phyloP scores from a whole-genome alignment of 2,888 invertebrate species.

The Pseudococcus longispinus region DNA sequence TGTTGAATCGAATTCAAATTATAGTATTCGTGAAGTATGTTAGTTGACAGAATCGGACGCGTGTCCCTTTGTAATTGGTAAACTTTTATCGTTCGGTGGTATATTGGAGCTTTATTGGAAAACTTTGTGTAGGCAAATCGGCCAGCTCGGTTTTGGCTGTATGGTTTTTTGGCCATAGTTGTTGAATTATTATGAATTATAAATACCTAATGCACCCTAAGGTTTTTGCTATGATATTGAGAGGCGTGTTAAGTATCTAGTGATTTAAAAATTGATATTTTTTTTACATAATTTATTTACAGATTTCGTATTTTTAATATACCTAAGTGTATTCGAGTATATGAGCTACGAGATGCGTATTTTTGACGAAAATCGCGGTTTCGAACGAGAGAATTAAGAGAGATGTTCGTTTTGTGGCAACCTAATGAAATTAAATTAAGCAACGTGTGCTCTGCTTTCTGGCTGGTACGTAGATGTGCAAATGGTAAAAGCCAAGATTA shows the following conservation, averaged over 20 bases:
- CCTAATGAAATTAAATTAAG: slow-evolving; percentile 21
- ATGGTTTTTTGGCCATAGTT: not conserved
- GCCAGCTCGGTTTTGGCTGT: not conserved
- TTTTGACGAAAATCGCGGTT: not conserved
- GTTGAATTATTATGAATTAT: slow-evolving; percentile 2
- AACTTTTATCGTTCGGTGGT: slow-evolving; percentile 14
- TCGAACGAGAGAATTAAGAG: not conserved
- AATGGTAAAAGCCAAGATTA: slow-evolving; percentile 11
- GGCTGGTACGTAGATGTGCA: not conserved
- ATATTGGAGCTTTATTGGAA: slow-evolving; percentile 24
- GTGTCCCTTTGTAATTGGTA: slow-evolving; percentile 36
- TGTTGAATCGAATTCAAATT: slow-evolving; percentile 20
- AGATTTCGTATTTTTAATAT: no score
- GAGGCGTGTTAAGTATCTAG: not conserved
- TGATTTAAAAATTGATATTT: not conserved
- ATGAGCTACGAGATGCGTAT: no score
- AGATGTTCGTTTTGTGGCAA: not conserved
- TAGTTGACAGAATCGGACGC: slow-evolving; percentile 24
- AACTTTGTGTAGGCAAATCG: not conserved
- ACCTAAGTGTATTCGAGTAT: not conserved
- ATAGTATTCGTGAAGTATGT: slow-evolving; percentile 26
- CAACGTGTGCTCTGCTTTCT: not conserved
- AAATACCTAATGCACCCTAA: not conserved
- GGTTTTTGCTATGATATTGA: not conserved
- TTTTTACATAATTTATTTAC: not conserved